phyloP scores from a whole-genome alignment of 2,113 vertebrate species.

The Ochotona princeps region DNA sequence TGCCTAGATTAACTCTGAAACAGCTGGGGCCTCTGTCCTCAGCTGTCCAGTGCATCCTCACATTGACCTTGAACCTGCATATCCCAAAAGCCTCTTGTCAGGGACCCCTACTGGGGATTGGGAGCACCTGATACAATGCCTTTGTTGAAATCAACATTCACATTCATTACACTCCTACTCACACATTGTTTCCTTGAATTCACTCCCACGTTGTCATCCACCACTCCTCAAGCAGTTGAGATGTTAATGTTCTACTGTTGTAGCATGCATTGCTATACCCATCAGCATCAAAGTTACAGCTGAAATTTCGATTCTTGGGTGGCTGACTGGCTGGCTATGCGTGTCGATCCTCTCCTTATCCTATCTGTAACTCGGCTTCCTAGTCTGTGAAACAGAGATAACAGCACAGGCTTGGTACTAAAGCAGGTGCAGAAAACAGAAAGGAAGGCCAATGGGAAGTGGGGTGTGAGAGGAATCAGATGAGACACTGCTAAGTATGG shows the following conservation, averaged over 20 bases:
- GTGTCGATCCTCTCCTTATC: not conserved
- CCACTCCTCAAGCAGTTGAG: not conserved
- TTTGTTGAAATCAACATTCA: not conserved
- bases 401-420: not conserved
- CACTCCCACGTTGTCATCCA: not conserved
- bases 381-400: constrained; percentile 22
- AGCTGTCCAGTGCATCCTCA: not conserved
- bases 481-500: not conserved
- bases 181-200: not conserved
- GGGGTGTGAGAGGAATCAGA: not conserved
- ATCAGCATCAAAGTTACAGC: not conserved
- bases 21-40: not conserved
- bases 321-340: not conserved
- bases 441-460: not conserved
- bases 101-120: not conserved
- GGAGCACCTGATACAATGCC: not conserved
- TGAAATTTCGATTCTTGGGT: not conserved
- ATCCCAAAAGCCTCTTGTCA: not conserved
- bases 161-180: not conserved
- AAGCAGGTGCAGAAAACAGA: not conserved
- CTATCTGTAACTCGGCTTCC: not conserved
- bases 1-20: not conserved
- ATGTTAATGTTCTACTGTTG: no score
- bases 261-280: fast-evolving
- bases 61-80: not conserved